Evolutionary conservation across 2,113 vertebrate genomes (phyloP), one percentile per base, ranked within the genome.

Genomic region (Columba livia): DNA sequence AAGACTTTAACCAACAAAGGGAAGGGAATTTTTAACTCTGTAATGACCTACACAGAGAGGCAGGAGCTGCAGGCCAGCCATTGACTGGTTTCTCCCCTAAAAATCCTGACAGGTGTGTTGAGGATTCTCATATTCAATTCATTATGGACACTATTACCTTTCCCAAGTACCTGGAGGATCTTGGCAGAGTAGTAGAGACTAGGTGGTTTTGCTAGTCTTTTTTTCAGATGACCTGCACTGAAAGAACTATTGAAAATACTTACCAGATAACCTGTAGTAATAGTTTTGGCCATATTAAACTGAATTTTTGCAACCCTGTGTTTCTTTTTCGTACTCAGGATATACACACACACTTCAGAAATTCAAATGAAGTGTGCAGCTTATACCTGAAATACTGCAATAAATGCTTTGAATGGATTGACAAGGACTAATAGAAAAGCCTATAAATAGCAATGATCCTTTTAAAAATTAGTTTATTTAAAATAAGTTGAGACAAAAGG

Each of bases 391-490:
- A 58, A 28, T 11, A 61, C 5, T 53, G n/a, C 26, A 78, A 28
- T 9, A 36, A 57, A 9, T 21, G 28, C 16, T 36, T 40, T 21
- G 42, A 12, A 10, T 58, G n/a, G 48, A 62, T 69, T 60, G 54
- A 78, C 40, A 85, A 75, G 31, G 58, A 90, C 88, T 65, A 79
- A 88, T 79, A 83, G 26, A 72, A 77, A 89, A 48, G 11, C 10
- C 31, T 58, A 29, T 34, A 26, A 90, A 89, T 60, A 88, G 6
- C 26, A 81, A 81, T 64, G 54, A 50, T 71, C 31, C 15, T 50
- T 84, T 88, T 67, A 5, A 58, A 51, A 95, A 79, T 50, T 47
- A 23, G 14, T 60, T 29, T 50, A 64, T 86, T 79, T 26, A 61
- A 58, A 8, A n/a, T 90, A 54, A 67, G 3, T 23, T 51, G 14